phyloP scores from a whole-genome alignment of 2,888 invertebrate genomes.

The Eupelmus urozonus region DNA sequence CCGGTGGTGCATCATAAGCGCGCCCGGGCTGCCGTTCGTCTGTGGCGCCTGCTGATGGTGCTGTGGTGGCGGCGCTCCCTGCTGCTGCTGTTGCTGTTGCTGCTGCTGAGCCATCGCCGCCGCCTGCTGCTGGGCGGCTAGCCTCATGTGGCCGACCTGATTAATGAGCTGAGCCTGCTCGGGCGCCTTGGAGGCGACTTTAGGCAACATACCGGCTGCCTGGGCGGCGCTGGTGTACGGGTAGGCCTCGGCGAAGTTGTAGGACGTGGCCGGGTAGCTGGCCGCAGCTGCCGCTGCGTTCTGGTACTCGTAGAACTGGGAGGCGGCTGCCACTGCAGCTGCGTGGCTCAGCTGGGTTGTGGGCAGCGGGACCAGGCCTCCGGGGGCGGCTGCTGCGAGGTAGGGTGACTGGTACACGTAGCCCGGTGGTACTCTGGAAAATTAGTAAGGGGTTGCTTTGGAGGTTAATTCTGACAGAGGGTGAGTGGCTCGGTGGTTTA shows the following conservation, averaged over 20 bases:
- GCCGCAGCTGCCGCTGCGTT: constrained; percentile 84
- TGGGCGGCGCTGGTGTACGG: constrained; percentile 79
- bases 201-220: constrained; percentile 61
- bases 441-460: constrained; percentile 49
- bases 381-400: constrained; percentile 81
- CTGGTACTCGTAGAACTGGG: constrained; percentile 90
- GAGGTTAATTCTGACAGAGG: neutral
- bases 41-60: constrained; percentile 62
- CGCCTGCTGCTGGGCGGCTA: constrained; percentile 54
- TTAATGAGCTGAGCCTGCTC: constrained; percentile 61
- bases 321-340: constrained; percentile 88
- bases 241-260: constrained; percentile 76
- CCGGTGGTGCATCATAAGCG: constrained; percentile 69
- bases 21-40: constrained; percentile 65
- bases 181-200: constrained; percentile 55
- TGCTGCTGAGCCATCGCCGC: constrained; percentile 61
- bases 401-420: constrained; percentile 88
- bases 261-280: constrained; percentile 81
- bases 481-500: neutral
- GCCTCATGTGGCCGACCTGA: constrained; percentile 42
- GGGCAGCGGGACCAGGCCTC: constrained; percentile 82
- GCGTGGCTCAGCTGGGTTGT: constrained; percentile 85
- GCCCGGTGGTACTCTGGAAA: constrained; percentile 85
- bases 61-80: constrained; percentile 57
- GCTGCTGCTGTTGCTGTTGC: constrained; percentile 62